phyloP scores from a whole-genome alignment of 1,140 invertebrate species.

The Ericerus pela region DNA sequence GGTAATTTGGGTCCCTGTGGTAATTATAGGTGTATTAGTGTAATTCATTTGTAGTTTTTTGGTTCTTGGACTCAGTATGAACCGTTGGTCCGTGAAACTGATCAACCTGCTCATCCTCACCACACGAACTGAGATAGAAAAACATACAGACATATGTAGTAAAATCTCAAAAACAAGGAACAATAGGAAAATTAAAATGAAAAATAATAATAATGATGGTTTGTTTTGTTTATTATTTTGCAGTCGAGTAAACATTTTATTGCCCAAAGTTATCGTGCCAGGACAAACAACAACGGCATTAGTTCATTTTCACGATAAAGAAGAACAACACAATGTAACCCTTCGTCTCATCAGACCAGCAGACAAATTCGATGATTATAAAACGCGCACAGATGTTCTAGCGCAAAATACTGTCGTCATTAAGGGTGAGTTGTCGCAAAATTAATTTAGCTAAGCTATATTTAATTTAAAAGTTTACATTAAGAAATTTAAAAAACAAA shows the following conservation, averaged over 20 bases:
- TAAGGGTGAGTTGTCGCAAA: not conserved
- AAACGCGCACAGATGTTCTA: not conserved
- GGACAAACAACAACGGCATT: not conserved
- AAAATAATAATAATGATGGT: too few relatives aligned
- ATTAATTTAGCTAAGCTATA: not conserved
- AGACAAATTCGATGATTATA: not conserved
- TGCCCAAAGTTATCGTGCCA: not conserved
- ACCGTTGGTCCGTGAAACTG: too few relatives aligned
- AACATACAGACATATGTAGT: too few relatives aligned
- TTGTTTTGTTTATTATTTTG: not conserved
- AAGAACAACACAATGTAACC: constrained; percentile 3
- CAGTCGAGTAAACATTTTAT: not conserved
- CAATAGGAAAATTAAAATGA: too few relatives aligned
- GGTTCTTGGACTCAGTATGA: too few relatives aligned
- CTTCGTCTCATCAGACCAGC: not conserved
- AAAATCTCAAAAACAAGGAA: too few relatives aligned
- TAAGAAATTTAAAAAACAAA: not conserved
- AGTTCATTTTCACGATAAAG: not conserved
- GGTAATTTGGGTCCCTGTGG: too few relatives aligned
- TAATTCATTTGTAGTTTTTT: too few relatives aligned
- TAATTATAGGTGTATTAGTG: too few relatives aligned
- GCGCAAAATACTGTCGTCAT: not conserved
- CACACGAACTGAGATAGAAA: too few relatives aligned
- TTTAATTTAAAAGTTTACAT: too few relatives aligned
- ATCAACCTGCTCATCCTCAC: too few relatives aligned